These are phyloP conservation scores for Zaprionus kolodkinae DNA, from an alignment of 1,140 invertebrate genomes.

Conservation along the genomic window DNA sequence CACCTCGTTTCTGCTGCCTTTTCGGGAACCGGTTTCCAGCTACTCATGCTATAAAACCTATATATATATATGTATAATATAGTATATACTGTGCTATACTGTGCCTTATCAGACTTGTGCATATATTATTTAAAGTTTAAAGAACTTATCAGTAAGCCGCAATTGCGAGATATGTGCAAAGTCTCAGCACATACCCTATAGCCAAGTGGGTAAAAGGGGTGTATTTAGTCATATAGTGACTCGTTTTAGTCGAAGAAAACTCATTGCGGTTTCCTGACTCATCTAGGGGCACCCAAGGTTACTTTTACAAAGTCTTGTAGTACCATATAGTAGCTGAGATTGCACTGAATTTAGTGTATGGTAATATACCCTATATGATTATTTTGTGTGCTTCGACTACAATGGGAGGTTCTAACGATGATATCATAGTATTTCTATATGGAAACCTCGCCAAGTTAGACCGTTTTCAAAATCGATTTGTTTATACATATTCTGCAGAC, in stretches of 20 bases:
- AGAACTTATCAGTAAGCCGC: conserved; percentile 2
- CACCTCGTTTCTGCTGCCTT: neutral
- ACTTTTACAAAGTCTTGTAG: too few species aligned
- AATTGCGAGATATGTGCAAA: neutral
- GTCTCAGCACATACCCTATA: neutral
- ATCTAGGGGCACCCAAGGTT: too few species aligned
- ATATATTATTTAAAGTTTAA: neutral
- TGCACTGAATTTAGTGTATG: neutral
- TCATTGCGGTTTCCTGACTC: neutral
- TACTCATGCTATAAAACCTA: conserved; percentile 1
- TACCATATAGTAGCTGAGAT: neutral
- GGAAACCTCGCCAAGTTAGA: neutral
- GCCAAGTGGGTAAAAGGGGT: neutral
- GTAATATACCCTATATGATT: neutral
- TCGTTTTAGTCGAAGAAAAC: neutral
- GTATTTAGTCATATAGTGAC: too few species aligned
- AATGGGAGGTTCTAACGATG: neutral
- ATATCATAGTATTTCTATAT: neutral
- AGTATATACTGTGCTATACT: neutral
- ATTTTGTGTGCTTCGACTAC: neutral
- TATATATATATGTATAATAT: neutral
- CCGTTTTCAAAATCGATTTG: neutral
- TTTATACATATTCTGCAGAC: neutral
- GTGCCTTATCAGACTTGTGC: neutral
- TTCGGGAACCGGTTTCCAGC: conserved; percentile 10